A percentile compares a stretch with the other conserved stretches of the same genome.
phyloP scores from a whole-genome alignment of 2,797 vertebrate genomes.

The Helarctos malayanus region DNA sequence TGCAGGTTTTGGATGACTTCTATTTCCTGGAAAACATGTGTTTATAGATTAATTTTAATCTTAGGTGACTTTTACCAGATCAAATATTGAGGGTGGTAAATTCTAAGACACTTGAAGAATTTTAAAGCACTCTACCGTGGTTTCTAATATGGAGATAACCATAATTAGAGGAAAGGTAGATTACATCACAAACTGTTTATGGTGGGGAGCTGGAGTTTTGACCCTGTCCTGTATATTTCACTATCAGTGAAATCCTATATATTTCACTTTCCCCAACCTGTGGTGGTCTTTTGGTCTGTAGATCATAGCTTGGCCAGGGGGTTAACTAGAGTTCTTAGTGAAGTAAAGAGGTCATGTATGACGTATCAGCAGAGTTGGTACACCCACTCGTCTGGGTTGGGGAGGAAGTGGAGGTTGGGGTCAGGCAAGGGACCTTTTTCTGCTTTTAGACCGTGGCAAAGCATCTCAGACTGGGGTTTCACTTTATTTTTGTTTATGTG shows the following conservation, averaged over 20 bases:
- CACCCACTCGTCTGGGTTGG: slow-evolving; percentile 74
- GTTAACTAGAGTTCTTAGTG: slow-evolving; percentile 41
- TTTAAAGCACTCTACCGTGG: slow-evolving; percentile 44
- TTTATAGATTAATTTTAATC: slow-evolving; percentile 66
- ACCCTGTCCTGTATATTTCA: slow-evolving; percentile 45
- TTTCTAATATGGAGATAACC: slow-evolving; percentile 42
- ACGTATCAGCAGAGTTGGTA: neutral
- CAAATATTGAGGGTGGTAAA: slow-evolving; percentile 70
- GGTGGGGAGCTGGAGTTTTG: slow-evolving; percentile 45
- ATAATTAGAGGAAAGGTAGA: slow-evolving; percentile 74
- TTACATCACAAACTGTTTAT: slow-evolving; percentile 54
- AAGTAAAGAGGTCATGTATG: neutral
- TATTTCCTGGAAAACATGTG: neutral
- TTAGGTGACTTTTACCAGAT: slow-evolving; percentile 53
- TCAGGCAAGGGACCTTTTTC: slow-evolving; percentile 42
- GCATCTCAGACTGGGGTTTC: slow-evolving; percentile 59
- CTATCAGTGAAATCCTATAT: slow-evolving; percentile 10
- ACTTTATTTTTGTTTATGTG: slow-evolving; percentile 72
- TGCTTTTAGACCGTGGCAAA: slow-evolving; percentile 61
- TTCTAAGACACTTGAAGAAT: slow-evolving; percentile 70
- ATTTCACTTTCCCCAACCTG: neutral
- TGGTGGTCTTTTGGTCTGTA: slow-evolving; percentile 57
- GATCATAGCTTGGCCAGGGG: neutral
- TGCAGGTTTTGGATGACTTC: slow-evolving; percentile 4
- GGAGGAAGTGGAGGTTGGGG: slow-evolving; percentile 70